These are phyloP conservation scores for Tetramorium alpestre DNA, from an alignment of 1,140 invertebrate species.

Conservation along the genomic window DNA sequence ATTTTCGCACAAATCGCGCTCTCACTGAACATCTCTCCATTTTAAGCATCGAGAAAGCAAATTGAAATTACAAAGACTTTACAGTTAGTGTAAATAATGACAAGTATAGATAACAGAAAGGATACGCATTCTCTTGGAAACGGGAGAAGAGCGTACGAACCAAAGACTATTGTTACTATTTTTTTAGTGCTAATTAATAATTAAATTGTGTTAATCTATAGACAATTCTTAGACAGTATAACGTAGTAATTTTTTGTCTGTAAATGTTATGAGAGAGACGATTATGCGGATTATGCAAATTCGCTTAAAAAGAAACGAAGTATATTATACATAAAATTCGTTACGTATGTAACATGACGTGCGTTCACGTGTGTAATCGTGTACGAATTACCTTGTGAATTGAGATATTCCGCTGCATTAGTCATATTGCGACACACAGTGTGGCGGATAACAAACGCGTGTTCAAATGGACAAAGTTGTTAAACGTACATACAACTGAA, in stretches of 20 bases:
- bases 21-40: neutral
- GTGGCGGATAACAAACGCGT: conserved; percentile 29
- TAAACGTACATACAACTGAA: conserved; percentile 79
- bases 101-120: neutral
- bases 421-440: neutral
- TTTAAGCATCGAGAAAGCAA: neutral
- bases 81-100: conserved; percentile 3
- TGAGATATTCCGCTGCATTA: neutral
- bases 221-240: neutral
- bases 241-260: conserved; percentile 1
- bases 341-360: neutral
- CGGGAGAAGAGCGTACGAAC: neutral
- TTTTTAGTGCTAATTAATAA: conserved; percentile 29
- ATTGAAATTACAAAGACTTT: conserved; percentile 1
- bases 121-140: neutral
- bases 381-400: neutral
- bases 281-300: neutral
- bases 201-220: conserved; percentile 28
- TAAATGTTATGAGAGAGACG: conserved; percentile 17
- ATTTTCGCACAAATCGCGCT: conserved; percentile 36
- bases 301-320: neutral
- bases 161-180: conserved; percentile 44
- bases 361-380: neutral
- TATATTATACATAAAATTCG: neutral
- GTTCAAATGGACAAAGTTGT: conserved; percentile 66